These are phyloP conservation scores for Boulengeromyrus knoepffleri DNA, from an alignment of 2,113 vertebrate genomes.

Conservation along the genomic window DNA sequence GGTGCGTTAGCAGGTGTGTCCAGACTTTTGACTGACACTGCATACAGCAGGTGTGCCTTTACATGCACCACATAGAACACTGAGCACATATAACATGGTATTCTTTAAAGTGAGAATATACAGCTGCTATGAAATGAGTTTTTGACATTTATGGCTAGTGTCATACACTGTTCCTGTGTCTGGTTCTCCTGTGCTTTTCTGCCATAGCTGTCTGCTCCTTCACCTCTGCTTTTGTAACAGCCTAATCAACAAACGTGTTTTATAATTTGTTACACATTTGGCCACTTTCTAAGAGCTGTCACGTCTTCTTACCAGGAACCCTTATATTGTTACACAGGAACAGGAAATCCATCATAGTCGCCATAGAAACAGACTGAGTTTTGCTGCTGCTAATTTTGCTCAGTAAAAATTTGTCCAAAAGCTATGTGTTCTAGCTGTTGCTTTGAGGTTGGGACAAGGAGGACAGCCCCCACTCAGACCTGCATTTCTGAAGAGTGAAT, in stretches of 20 bases:
- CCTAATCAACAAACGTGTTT: not conserved
- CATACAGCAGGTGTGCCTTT: not conserved
- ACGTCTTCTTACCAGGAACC: not conserved
- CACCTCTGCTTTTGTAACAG: not conserved
- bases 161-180: not conserved
- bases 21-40: not conserved
- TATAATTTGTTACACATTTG: not conserved
- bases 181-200: not conserved
- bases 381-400: not conserved
- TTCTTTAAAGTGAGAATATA: not conserved
- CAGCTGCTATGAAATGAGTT: not conserved
- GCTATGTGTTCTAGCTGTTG: not conserved
- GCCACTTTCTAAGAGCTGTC: not conserved
- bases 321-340: not conserved
- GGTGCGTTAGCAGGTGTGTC: not conserved
- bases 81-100: not conserved
- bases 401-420: not conserved
- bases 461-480: constrained; percentile 1
- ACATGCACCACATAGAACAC: not conserved
- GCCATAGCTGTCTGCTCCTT: not conserved
- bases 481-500: constrained; percentile 28
- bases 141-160: not conserved
- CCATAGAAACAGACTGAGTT: not conserved
- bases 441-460: not conserved
- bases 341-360: not conserved